A percentile compares a stretch with the other conserved stretches of the same genome.
Conservation (phyloP, 2,113 vertebrate genomes). For the Sorex fumeus region DNA sequence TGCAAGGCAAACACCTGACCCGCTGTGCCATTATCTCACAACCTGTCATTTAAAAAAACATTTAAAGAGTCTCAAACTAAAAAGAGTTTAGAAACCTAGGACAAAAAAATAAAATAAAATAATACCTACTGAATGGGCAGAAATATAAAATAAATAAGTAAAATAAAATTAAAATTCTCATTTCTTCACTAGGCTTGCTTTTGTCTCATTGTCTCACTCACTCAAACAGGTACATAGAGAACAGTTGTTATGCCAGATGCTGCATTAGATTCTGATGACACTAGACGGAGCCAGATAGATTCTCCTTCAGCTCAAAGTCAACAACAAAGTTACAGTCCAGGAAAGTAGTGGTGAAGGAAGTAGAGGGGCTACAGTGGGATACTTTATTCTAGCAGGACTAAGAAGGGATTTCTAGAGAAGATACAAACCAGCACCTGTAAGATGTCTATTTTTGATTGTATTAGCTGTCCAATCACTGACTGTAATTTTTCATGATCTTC, state of each 20-base stretch:
- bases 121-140: no score
- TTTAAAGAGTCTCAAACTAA: no score
- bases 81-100: no score
- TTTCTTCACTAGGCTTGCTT: neutral
- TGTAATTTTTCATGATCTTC: neutral
- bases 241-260: neutral
- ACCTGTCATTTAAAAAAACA: neutral
- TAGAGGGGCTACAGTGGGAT: accelerated
- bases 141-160: no score
- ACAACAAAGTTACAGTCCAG: accelerated
- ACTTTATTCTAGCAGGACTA: neutral
- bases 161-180: no score
- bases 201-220: neutral
- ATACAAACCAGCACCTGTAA: neutral
- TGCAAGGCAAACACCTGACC: no score
- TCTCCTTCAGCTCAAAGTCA: neutral
- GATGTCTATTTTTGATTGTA: neutral
- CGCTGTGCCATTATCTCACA: neutral
- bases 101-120: no score
- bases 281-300: neutral
- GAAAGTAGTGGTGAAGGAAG: neutral
- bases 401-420: neutral
- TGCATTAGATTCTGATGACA: neutral
- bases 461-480: neutral
- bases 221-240: neutral